Base-by-base conservation (phyloP, 1,140 invertebrate genomes). In the Solenopsis fugax region DNA sequence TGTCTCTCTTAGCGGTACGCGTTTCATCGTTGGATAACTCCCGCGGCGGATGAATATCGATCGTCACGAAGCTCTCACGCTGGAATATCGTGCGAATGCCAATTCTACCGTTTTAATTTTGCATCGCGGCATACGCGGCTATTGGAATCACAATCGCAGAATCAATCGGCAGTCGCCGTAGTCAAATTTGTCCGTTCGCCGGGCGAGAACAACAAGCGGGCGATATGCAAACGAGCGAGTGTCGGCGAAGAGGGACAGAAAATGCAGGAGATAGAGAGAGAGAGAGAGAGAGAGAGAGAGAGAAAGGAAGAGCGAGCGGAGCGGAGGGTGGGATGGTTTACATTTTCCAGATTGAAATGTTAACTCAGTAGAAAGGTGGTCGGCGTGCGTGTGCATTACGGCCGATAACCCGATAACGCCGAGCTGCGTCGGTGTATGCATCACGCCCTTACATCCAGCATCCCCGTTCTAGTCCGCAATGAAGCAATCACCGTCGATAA, bases 401-500 rank as follows among this genome's bases (percentile, higher is more conserved):
- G 87, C 85, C 80, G 78, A 88, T 86, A 87, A 88, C 85, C 85
- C 85, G 87, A 88, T 88, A 88, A 88, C 86, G 60, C 82, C 62
- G 77, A 69, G 77, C 77, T 73, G 84, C 54, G 85, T 62, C 50
- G 72, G 71, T 85, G 62, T 87, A 85, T 84, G 81, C 82, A 84
- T 76, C 65, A 54, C 87, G 81, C 85, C 87, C 85, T 80, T 88
- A 60, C 60, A 75, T 80, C 60, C 86, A 88, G 76, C 88, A 90
- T 88, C 88, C 84, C 86, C 82, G 77, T 87, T 87, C 67, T 60
- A 87, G 78, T 87, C 71, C 73, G 78, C 89, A 86, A 85, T 85
- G 88, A 78, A 89, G 85, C 85, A 90, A 91, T 91, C 90, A 84
- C 89, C 84, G 87, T 91, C 90, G 89, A 91, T 91, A 90, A 90